Conservation (phyloP, 2,888 invertebrate species). For the Pimpla rufipes region DNA sequence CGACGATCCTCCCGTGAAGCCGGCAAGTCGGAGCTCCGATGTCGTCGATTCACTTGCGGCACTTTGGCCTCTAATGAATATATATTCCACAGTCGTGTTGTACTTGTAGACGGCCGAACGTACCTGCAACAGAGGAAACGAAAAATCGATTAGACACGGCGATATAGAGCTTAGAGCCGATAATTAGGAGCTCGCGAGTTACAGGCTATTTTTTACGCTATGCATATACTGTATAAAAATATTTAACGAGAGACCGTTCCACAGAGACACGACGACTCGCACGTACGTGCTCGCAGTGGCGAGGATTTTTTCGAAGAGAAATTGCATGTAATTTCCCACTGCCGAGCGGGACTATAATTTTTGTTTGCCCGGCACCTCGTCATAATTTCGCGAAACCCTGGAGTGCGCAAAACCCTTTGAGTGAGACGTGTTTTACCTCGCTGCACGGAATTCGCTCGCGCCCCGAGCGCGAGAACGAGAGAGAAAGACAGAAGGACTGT, state of each 20-base stretch:
- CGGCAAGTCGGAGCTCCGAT: neutral
- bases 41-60: conserved; percentile 26
- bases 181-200: neutral
- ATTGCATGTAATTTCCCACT: neutral
- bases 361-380: neutral
- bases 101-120: conserved; percentile 19
- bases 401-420: neutral
- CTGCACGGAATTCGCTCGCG: conserved; percentile 1
- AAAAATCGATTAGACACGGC: conserved; percentile 37
- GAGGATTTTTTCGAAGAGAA: neutral
- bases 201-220: neutral
- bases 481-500: conserved; percentile 34
- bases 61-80: conserved; percentile 7
- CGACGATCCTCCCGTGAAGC: neutral
- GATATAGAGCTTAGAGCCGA: neutral
- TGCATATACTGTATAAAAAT: neutral
- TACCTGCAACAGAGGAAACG: conserved; percentile 63
- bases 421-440: neutral
- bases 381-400: neutral
- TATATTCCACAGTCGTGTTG: neutral
- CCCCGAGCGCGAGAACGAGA: neutral
- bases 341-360: neutral
- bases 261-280: neutral
- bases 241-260: neutral
- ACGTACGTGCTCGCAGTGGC: neutral